These are phyloP conservation scores for Beroe ovata DNA, from an alignment of 37 sponge, comb jelly and placozoan genomes.

Conservation along the genomic window DNA sequence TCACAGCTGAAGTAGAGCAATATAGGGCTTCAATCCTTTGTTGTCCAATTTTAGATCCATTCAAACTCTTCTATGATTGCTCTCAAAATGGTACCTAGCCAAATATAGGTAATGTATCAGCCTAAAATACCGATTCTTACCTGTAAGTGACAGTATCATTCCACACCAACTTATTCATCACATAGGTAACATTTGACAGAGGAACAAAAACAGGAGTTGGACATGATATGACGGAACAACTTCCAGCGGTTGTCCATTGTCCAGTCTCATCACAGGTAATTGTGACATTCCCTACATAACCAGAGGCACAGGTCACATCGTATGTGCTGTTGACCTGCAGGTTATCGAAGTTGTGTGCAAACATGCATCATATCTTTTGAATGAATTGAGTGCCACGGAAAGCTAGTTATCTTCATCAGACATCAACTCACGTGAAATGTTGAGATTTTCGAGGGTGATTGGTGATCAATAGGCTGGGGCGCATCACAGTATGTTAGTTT, in stretches of 20 bases:
- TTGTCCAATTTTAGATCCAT: too few species aligned
- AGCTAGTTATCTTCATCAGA: not conserved
- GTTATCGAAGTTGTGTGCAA: too few species aligned
- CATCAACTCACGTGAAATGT: not conserved
- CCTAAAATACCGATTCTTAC: not conserved
- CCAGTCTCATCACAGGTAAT: not conserved
- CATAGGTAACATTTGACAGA: not conserved
- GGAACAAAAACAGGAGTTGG: not conserved
- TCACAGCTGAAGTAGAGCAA: conserved; percentile 30
- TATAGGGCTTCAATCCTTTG: too few species aligned
- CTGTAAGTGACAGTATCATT: conserved; percentile 8
- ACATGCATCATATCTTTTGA: too few species aligned
- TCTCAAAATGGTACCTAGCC: not conserved
- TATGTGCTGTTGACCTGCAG: conserved; percentile 3
- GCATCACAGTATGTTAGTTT: conserved; percentile 15
- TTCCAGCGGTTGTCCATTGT: not conserved
- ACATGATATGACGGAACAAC: not conserved
- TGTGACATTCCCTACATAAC: not conserved
- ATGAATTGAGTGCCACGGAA: not conserved
- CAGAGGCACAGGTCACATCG: not conserved
- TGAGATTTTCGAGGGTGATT: not conserved
- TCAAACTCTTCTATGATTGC: too few species aligned
- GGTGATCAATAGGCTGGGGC: conserved; percentile 9
- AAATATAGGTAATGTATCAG: not conserved
- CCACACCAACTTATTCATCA: not conserved